phyloP scores from a whole-genome alignment of 2,888 invertebrate species.

The Amphiduros pacificus region DNA sequence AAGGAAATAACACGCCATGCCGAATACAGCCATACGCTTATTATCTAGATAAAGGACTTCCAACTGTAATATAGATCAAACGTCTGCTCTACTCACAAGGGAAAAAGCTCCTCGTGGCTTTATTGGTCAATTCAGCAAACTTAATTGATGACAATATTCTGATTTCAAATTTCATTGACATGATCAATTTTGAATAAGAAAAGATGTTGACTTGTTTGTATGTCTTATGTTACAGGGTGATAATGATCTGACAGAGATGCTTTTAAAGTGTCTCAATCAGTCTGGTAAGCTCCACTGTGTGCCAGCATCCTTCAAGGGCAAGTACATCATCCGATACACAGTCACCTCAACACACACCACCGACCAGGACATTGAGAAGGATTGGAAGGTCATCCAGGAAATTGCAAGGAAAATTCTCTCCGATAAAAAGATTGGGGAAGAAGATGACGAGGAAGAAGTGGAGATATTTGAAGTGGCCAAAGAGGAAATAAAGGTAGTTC shows the following conservation, averaged over 20 bases:
- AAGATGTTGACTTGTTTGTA: no score
- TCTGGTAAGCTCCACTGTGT: constrained; percentile 90
- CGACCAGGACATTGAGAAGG: constrained; percentile 67
- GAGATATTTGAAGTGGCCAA: constrained; percentile 2
- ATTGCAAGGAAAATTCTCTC: constrained; percentile 50
- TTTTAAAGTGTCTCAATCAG: constrained; percentile 84
- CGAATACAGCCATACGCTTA: no score
- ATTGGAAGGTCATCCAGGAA: constrained; percentile 70
- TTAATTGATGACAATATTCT: no score
- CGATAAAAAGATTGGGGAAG: constrained; percentile 7
- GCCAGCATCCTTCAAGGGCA: constrained; percentile 85
- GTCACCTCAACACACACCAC: constrained; percentile 84
- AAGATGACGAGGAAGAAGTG: constrained; percentile 11
- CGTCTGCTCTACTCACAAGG: no score
- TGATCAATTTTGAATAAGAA: no score
- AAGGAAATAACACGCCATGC: no score
- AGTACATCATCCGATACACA: constrained; percentile 84
- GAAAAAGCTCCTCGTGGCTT: no score
- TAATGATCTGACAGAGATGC: constrained; percentile 76
- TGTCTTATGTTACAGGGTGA: constrained; percentile 67
- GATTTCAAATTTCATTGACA: no score
- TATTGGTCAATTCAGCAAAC: no score
- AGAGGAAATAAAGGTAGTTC: neutral
- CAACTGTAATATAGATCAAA: no score
- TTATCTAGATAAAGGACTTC: no score